These are phyloP conservation scores for Sinocyclocheilus anophthalmus DNA, from an alignment of 2,113 vertebrate genomes.

Conservation along the genomic window DNA sequence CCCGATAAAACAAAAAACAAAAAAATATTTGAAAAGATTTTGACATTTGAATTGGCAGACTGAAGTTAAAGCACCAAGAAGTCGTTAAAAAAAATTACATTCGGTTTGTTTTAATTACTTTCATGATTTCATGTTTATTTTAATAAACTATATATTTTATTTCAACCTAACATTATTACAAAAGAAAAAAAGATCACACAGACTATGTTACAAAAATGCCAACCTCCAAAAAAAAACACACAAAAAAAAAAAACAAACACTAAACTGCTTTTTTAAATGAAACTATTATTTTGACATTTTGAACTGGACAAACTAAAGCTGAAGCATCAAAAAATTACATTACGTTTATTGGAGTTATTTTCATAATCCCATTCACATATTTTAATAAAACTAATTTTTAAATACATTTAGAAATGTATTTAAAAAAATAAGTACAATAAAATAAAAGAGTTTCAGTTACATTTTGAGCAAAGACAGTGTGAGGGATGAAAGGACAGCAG, in stretches of 20 bases:
- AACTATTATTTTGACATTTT: not conserved
- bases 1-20: too few relatives aligned
- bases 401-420: not conserved
- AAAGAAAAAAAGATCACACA: too few relatives aligned
- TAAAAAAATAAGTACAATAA: not conserved
- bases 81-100: too few relatives aligned
- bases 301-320: not conserved
- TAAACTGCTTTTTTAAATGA: not conserved
- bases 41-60: too few relatives aligned
- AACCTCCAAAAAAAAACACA: not conserved
- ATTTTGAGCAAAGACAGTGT: not conserved
- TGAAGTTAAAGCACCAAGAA: too few relatives aligned
- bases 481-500: not conserved
- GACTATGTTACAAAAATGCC: not conserved
- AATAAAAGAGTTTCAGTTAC: not conserved
- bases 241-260: not conserved
- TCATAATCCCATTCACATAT: too few relatives aligned
- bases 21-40: too few relatives aligned
- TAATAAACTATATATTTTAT: not conserved
- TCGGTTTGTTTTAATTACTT: too few relatives aligned
- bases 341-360: too few relatives aligned
- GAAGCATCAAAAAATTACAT: too few relatives aligned
- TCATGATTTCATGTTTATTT: not conserved
- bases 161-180: too few relatives aligned
- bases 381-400: not conserved